A percentile compares a stretch with the other conserved stretches of the same genome.
Evolutionary conservation across 2,888 invertebrate species (phyloP).

Genomic region (Diadegma fenestrale): DNA sequence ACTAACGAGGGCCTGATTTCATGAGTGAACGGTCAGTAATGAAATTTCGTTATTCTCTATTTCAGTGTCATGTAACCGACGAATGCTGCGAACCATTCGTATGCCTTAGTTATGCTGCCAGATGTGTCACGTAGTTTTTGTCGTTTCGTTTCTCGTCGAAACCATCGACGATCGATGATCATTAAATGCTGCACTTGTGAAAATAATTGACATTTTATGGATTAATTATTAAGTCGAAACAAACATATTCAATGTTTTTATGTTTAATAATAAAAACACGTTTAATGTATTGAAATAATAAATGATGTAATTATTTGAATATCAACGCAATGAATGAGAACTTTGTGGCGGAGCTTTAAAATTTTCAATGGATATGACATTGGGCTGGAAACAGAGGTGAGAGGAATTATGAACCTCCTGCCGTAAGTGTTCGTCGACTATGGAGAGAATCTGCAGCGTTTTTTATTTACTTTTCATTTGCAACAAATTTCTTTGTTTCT

Average conservation of each 20-base stretch:
- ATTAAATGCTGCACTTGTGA: too few species aligned
- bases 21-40: background rate
- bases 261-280: background rate
- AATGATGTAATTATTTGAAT: background rate
- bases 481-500: constrained; percentile 36
- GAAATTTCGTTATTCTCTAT: background rate
- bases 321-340: background rate
- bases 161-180: background rate
- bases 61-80: constrained; percentile 4
- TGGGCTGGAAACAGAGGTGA: background rate
- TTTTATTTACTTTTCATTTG: constrained; percentile 50
- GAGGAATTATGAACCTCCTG: background rate
- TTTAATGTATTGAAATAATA: background rate
- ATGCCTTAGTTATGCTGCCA: constrained; percentile 31
- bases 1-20: background rate
- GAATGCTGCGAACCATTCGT: constrained; percentile 23
- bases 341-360: background rate
- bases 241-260: background rate
- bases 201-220: background rate
- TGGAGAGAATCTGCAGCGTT: background rate
- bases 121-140: constrained; percentile 26
- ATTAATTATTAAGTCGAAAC: background rate
- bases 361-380: background rate
- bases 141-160: background rate
- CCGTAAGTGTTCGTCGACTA: background rate